phyloP scores from a whole-genome alignment of 2,888 invertebrate genomes.

The Drosophila recens region DNA sequence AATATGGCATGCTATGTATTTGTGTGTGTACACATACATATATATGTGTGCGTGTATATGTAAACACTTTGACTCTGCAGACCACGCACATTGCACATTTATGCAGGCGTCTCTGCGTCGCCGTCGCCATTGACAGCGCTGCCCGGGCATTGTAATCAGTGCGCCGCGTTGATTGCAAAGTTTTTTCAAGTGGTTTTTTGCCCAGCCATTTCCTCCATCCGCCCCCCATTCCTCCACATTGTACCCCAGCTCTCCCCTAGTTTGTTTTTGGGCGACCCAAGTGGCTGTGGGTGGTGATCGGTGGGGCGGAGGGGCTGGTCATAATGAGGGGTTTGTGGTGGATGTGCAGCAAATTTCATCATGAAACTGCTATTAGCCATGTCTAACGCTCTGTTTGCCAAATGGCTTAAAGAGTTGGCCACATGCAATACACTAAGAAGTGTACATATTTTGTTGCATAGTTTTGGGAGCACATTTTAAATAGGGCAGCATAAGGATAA shows the following conservation, averaged over 20 bases:
- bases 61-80: conserved; percentile 50
- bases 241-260: conserved; percentile 10
- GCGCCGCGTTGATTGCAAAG: conserved; percentile 76
- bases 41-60: conserved; percentile 21
- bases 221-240: not conserved
- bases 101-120: conserved; percentile 39
- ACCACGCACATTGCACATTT: conserved; percentile 77
- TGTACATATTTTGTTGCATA: conserved; percentile 6
- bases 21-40: conserved; percentile 30
- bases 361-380: conserved; percentile 56
- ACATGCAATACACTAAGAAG: not conserved
- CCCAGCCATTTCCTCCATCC: not conserved
- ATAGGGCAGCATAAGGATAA: not conserved
- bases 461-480: not conserved
- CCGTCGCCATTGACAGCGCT: conserved; percentile 30
- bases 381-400: conserved; percentile 33
- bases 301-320: no score
- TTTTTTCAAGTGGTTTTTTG: conserved; percentile 74
- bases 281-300: not conserved
- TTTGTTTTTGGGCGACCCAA: conserved; percentile 44
- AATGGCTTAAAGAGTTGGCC: conserved; percentile 45
- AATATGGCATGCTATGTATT: conserved; percentile 55
- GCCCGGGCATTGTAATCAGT: conserved; percentile 72
- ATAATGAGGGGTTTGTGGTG: not conserved
- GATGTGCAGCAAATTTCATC: conserved; percentile 26